Evolutionary conservation across 2,113 vertebrate genomes (phyloP), one percentile per base, ranked within the genome.

Genomic region (Tragelaphus scriptus): DNA sequence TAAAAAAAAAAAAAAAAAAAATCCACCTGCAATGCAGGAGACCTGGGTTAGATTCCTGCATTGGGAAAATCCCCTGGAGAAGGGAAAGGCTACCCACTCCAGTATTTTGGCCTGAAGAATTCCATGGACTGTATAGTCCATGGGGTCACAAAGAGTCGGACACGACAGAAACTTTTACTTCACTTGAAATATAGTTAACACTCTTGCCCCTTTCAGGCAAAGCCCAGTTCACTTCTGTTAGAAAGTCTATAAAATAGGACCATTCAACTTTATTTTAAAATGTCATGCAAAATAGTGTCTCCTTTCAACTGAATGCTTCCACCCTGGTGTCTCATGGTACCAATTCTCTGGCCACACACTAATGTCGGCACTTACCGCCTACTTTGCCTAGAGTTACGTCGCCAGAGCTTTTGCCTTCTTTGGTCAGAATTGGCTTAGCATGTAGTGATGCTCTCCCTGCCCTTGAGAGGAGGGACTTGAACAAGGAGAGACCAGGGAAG

Each of bases 21-120:
- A 36, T 71, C 5, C 1, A 0, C 68, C n/a, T 71, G n/a, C 68
- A 71, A 40, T 40, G 19, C 0, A 0, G 68, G n/a, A 71, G n/a
- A 71, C n/a, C n/a, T 36, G 19, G n/a, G 19, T 40, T 71, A 40
- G n/a, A 23, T 23, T 71, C 68, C 68, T 71, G n/a, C n/a, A 23
- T 23, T 71, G n/a, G 68, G 68, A 23, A 71, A 10, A 71, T 40
- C 10, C n/a, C 63, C 68, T 71, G 1, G 68, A 71, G 68, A 71
- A 71, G 36, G 68, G n/a, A 40, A 71, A 71, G 19, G 68, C n/a
- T 23, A 71, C 68, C 19, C 19, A 71, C 21, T 40, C 21, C 36
- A 71, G 10, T 23, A 71, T 40, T 40, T n/a, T 71, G 19, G n/a
- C 19, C 68, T 71, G n/a, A 40, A 36, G n/a, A 71, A 71, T 23